Evolutionary conservation across 2,113 vertebrate genomes (phyloP), one percentile per base, ranked within the genome.

Genomic region (Austrofundulus limnaeus): DNA sequence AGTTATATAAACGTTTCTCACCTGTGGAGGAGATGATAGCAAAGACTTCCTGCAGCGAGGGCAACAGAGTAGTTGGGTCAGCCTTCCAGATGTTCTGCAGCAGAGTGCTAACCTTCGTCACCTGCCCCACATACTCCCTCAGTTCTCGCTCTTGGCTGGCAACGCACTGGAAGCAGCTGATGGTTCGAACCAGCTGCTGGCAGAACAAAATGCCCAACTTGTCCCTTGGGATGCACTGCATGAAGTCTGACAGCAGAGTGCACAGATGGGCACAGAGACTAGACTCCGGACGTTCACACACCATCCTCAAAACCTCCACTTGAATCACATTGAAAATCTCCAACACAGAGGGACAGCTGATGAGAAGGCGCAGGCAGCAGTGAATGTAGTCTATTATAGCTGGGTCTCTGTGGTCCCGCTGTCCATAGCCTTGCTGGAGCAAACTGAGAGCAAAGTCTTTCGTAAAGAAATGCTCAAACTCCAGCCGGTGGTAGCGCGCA

Each of bases 101-200:
- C 60, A 99, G 87, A 2, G 88, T 91, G 84, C 96, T 95, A 63
- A 98, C 96, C 85, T 95, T 95, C 0, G 92, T 96, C 78, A 98
- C 97, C 77, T 97, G 96, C 16, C 94, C 90, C 28, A 99, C 95
- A 46, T 97, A 99, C 46, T 95, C 95, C 54, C 94, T 92, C 64
- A 98, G 89, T 80, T 97, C 95, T 11, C 87, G 91, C 79, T 99
- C 97, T 14, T 94, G 92, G 70, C 81, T 90, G 60, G 93, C 92
- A n/a, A 89, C 77, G 75, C 95, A 98, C 81, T 96, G 94, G 84
- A 98, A 98, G 71, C 96, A 95, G 42, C 94, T 94, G 52, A 99
- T 98, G 20, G 95, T 98, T 20, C 96, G 94, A 62, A 98, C 97
- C 62, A 99, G 92, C 90, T 99, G 97, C 79, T 99, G 96, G 89